Evolutionary conservation across 2,888 invertebrate genomes (phyloP), one percentile per base, ranked within the genome.

Genomic region (Petrolisthes manimaculis): DNA sequence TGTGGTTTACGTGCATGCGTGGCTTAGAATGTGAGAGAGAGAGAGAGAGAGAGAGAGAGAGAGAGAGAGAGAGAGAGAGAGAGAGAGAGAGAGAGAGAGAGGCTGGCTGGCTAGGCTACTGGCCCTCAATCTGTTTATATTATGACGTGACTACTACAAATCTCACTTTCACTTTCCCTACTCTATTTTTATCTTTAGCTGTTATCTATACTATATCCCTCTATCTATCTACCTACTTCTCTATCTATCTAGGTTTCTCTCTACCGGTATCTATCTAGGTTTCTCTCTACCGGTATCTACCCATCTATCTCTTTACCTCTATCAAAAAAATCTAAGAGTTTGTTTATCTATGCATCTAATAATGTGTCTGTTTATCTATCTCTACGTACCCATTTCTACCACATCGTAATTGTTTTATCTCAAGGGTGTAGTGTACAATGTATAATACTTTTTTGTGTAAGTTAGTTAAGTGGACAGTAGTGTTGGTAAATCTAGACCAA

Each of bases 21-120:
- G 21, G 8, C 8, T 12, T 67, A 12, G 8, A 67, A 67, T 67
- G 67, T 12, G 67, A 4, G n/a, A 18, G 3, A 5, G n/a, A 4
- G 5, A 3, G 3, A 69, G 5, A 5, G 3, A 3, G 69, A 69
- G 74, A 74, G 74, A 74, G 74, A 74, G 74, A 74, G 74, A 74
- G 74, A 74, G 74, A 74, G 74, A 74, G 74, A 74, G 74, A 74
- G 74, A 74, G 74, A 74, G 18, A 74, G 74, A 74, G 18, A 74
- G 74, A 74, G 4, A n/a, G 21, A n/a, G 12, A 24, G 21, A 75
- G n/a, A 75, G 12, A 75, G 12, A 37, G 75, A 24, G 12, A 37
- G 12, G 24, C 12, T 6, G 37, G 37, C 37, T 69, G 69, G 69
- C n/a, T n/a, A n/a, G n/a, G n/a, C 18, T 69, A 21, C n/a, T 69